Evolutionary conservation across 2,113 vertebrate species (phyloP).

Genomic region (Xenopus borealis): DNA sequence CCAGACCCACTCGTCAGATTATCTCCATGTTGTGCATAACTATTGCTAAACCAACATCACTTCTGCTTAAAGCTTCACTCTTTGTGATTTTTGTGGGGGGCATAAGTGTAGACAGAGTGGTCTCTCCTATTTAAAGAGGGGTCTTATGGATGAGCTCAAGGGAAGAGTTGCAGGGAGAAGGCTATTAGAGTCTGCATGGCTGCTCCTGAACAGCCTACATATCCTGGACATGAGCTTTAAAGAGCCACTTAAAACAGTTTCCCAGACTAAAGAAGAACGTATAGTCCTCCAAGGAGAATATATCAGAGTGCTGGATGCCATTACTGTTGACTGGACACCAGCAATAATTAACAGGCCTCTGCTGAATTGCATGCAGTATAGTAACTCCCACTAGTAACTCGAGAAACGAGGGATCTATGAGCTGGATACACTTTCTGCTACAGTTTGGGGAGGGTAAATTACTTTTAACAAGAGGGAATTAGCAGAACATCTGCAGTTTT

Average conservation of each 20-base stretch:
- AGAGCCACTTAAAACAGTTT: slow-evolving; percentile 83
- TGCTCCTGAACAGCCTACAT: slow-evolving; percentile 74
- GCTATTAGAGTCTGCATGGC: slow-evolving; percentile 70
- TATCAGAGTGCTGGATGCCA: slow-evolving; percentile 63
- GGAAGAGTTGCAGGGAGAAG: slow-evolving; percentile 60
- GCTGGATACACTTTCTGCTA: neutral
- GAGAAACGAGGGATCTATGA: neutral
- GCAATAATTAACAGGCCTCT: slow-evolving; percentile 23
- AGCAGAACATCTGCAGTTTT: neutral
- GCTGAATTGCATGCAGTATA: slow-evolving; percentile 1
- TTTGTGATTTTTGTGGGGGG: slow-evolving; percentile 46
- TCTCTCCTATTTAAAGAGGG: slow-evolving; percentile 53
- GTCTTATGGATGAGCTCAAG: slow-evolving; percentile 66
- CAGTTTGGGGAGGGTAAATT: neutral
- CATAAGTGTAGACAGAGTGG: slow-evolving; percentile 62
- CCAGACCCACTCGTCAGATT: slow-evolving; percentile 52
- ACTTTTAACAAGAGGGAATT: neutral
- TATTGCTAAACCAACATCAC: slow-evolving; percentile 54
- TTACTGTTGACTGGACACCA: slow-evolving; percentile 61
- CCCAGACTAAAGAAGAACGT: slow-evolving; percentile 73
- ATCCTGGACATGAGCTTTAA: slow-evolving; percentile 83
- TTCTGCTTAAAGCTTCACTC: slow-evolving; percentile 34
- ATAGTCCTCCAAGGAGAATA: slow-evolving; percentile 67
- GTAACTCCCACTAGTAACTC: neutral
- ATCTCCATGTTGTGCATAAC: slow-evolving; percentile 55